Conservation (phyloP, 2,888 invertebrate species). For the Drosophila borealis region DNA sequence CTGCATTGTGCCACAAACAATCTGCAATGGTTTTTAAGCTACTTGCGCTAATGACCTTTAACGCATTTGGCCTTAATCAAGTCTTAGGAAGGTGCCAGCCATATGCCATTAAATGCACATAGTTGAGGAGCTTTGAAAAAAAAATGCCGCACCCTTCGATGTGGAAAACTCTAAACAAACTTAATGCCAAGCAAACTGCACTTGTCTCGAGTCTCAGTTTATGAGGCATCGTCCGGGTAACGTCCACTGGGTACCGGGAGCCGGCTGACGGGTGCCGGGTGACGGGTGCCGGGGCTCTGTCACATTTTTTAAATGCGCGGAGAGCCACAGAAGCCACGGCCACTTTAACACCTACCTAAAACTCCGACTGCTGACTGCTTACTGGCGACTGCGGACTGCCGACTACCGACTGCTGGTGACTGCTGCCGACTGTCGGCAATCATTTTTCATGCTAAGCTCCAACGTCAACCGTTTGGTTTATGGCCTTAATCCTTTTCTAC, state of each 20-base stretch:
- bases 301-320: constrained; percentile 61
- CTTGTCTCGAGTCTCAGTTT: constrained; percentile 49
- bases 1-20: constrained; percentile 18
- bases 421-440: constrained; percentile 71
- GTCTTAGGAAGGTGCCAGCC: constrained; percentile 34
- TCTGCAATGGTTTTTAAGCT: constrained; percentile 41
- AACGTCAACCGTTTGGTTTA: constrained; percentile 80
- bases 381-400: constrained; percentile 48
- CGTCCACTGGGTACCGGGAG: constrained; percentile 7
- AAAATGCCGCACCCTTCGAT: constrained; percentile 45
- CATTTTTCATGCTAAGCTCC: constrained; percentile 80
- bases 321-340: constrained; percentile 67
- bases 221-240: constrained; percentile 16
- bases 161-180: constrained; percentile 30
- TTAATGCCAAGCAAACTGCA: constrained; percentile 57
- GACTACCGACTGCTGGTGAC: constrained; percentile 23
- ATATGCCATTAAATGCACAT: constrained; percentile 72
- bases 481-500: constrained; percentile 80
- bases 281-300: constrained; percentile 27
- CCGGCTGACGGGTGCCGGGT: not conserved
- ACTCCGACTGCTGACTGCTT: constrained; percentile 43
- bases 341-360: constrained; percentile 79
- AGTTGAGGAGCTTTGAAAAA: constrained; percentile 61
- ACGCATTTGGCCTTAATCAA: constrained; percentile 60
- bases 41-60: constrained; percentile 57